Evolutionary conservation across 1,140 invertebrate genomes (phyloP), one percentile per base, ranked within the genome.

Genomic region (Marisa cornuarietis): DNA sequence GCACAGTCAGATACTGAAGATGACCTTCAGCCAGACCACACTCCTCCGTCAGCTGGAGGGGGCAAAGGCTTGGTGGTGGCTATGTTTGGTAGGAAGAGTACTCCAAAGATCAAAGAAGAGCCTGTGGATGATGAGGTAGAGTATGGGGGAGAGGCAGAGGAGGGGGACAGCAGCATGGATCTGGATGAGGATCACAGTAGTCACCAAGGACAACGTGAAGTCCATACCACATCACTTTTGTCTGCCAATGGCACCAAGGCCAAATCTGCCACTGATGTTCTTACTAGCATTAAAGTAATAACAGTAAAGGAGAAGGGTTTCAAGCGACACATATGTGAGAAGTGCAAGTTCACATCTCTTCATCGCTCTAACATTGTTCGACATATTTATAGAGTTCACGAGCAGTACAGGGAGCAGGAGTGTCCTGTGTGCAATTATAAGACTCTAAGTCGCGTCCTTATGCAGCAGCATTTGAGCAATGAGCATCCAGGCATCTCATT

Each of bases 291-390:
- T 62, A 79, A 82, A 42, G 81, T 84, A 20, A 69, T 84, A 22
- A 82, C 79, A 42, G 52, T 79, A 24, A 76, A 77, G 49, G 81
- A 84, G 26, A 79, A 78, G 9, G 68, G 66, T 18, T 63, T 81
- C 54, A 82, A 80, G 72, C 79, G 81, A 26, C 82, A 81, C 71
- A 79, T 78, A 16, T 84, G 83, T 76, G 83, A 84, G 69, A 79
- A 73, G 42, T 84, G 83, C 71, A 81, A 78, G 54, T 84, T 84
- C 63, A 84, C 83, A 58, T 84, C 83, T 26, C 66, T 84, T 9
- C 83, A 84, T 61, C 77, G 83, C 6, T 82, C 83, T 31, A 84
- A 84, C 58, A 71, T 84, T 22, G 79, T 82, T 22, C 71, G 83
- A 3, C 83, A 84, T 63, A 80, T 84, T 51, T 82, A 82, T 54